Percentiles rank a stretch among this genome's conserved stretches.
These are phyloP conservation scores for Zaprionus capensis DNA, from an alignment of 1,140 invertebrate genomes.

Conservation along the genomic window DNA sequence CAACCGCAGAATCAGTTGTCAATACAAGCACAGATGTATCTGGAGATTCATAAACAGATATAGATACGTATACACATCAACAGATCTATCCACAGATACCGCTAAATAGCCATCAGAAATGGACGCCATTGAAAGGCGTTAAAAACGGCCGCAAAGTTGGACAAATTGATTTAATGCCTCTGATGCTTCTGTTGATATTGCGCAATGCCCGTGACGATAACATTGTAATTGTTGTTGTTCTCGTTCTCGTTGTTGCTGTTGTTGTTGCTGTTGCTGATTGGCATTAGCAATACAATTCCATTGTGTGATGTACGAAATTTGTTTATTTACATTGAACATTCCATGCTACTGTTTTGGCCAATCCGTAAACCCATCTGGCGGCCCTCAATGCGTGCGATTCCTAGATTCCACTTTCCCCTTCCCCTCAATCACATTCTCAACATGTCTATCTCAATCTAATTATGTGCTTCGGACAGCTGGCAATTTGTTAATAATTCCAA, in stretches of 20 bases:
- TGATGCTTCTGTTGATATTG: conserved; percentile 50
- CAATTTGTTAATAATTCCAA: conserved; percentile 8
- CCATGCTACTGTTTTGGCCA: conserved; percentile 50
- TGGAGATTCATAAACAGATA: background rate
- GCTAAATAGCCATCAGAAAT: conserved; percentile 16
- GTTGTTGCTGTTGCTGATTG: conserved; percentile 11
- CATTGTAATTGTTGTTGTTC: conserved; percentile 37
- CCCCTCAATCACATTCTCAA: background rate
- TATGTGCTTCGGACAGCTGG: conserved; percentile 28
- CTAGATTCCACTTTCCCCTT: background rate
- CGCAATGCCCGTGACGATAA: conserved; percentile 36
- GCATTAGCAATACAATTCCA: conserved; percentile 26
- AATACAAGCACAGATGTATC: background rate
- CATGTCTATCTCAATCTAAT: conserved; percentile 3
- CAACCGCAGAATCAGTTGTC: background rate
- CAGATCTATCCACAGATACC: conserved; percentile 13
- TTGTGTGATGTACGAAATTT: conserved; percentile 32
- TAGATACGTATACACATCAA: background rate
- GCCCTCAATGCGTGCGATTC: background rate
- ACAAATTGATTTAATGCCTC: conserved; percentile 48
- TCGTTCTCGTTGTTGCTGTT: background rate
- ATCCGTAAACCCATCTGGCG: conserved; percentile 21
- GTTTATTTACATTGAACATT: conserved; percentile 68
- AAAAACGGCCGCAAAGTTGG: conserved; percentile 52
- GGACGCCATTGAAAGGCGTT: conserved; percentile 46